Conservation (phyloP, 2,113 vertebrate species). For the Fulmarus glacialis region DNA sequence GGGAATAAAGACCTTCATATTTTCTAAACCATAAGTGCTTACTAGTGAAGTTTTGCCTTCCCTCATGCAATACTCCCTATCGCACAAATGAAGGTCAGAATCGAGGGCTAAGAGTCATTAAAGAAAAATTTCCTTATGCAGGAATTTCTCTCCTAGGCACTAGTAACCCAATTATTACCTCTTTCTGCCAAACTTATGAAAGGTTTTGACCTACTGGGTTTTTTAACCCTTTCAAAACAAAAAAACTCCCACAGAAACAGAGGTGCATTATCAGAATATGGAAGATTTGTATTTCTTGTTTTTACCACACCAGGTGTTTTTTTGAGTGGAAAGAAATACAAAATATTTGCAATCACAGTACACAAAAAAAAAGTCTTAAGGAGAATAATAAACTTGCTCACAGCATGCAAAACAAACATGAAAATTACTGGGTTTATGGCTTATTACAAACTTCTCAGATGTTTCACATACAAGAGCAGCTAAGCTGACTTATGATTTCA, state of each 20-base stretch:
- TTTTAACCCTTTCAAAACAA: not conserved
- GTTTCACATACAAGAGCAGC: not conserved
- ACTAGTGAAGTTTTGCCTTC: not conserved
- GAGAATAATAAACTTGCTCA: not conserved
- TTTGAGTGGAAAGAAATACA: not conserved
- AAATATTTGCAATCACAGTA: not conserved
- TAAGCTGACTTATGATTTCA: not conserved
- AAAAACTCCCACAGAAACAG: not conserved
- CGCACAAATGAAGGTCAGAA: not conserved
- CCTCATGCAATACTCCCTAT: not conserved
- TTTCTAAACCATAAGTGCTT: not conserved
- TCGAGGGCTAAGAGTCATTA: not conserved
- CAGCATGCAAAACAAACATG: not conserved
- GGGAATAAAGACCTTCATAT: not conserved
- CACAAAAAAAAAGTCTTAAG: not conserved
- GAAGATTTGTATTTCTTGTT: not conserved
- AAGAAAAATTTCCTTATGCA: not conserved
- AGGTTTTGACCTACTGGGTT: not conserved
- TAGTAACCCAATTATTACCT: not conserved
- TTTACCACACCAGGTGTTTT: fast-evolving
- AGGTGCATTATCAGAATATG: not conserved
- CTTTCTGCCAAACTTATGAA: not conserved
- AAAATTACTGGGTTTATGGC: not conserved
- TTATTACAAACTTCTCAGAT: not conserved
- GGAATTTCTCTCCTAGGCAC: not conserved